Conservation (phyloP, 2,888 invertebrate species). For the Oxytorus armatus region DNA sequence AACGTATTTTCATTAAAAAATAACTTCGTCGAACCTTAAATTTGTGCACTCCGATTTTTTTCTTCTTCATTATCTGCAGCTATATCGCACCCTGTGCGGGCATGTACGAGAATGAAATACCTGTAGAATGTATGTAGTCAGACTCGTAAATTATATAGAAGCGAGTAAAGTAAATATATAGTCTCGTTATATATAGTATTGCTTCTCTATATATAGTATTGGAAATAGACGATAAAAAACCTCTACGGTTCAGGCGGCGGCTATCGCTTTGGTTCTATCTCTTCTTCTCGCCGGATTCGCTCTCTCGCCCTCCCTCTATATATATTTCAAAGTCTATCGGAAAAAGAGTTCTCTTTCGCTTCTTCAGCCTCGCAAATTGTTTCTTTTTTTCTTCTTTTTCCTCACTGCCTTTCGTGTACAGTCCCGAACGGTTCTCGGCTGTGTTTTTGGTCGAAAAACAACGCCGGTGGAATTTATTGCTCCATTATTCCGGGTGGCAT, state of each 20-base stretch:
- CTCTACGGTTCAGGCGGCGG: not conserved
- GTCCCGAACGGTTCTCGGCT: not conserved
- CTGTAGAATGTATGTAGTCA: too few relatives aligned
- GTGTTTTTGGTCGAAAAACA: slow-evolving; percentile 30
- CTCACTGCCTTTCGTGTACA: not conserved
- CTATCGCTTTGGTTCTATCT: slow-evolving; percentile 21
- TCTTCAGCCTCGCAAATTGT: not conserved
- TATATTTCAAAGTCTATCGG: slow-evolving; percentile 10
- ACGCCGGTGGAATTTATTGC: slow-evolving; percentile 44
- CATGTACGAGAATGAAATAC: too few relatives aligned
- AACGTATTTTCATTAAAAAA: too few relatives aligned
- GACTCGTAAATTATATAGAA: too few relatives aligned
- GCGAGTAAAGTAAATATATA: too few relatives aligned
- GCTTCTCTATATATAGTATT: not conserved
- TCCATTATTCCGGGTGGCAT: slow-evolving; percentile 33
- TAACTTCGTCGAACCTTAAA: too few relatives aligned
- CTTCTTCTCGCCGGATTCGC: not conserved
- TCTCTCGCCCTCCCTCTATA: not conserved
- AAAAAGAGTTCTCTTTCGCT: not conserved
- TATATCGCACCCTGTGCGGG: too few relatives aligned
- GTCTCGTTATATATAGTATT: too few relatives aligned
- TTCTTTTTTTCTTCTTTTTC: slow-evolving; percentile 20
- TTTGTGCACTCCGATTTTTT: too few relatives aligned
- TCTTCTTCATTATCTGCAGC: too few relatives aligned
- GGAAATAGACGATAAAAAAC: slow-evolving; percentile 4